Conservation (phyloP, 2,797 vertebrate species). For the Spheniscus humboldti region DNA sequence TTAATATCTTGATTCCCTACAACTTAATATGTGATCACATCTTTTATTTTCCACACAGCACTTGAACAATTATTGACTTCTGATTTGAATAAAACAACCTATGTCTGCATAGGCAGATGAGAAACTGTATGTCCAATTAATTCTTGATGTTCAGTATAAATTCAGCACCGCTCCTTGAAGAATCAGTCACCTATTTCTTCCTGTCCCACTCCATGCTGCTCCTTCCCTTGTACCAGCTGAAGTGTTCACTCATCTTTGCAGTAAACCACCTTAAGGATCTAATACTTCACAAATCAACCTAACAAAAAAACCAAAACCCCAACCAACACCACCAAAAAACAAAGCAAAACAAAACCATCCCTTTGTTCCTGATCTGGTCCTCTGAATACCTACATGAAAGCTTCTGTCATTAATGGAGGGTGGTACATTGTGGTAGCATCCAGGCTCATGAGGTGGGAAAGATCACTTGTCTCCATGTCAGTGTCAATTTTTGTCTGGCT, state of each 20-base stretch:
- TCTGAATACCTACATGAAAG: not conserved
- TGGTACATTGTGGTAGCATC: not conserved
- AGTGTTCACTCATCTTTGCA: not conserved
- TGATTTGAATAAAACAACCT: not conserved
- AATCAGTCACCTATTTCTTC: not conserved
- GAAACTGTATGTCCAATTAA: not conserved
- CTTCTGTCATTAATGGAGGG: not conserved
- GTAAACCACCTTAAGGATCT: not conserved
- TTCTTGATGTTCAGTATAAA: not conserved
- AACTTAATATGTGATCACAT: not conserved
- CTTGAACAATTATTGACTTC: not conserved
- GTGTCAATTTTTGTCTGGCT: not conserved
- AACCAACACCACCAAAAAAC: not conserved
- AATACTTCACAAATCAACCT: not conserved
- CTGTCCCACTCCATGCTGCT: not conserved
- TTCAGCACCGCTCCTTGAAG: not conserved
- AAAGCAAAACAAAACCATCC: not conserved
- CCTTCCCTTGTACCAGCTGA: not conserved
- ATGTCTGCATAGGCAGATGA: not conserved
- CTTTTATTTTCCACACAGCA: not conserved
- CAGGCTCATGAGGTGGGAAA: not conserved
- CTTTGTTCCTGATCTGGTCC: not conserved
- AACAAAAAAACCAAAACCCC: not conserved
- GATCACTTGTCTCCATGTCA: not conserved
- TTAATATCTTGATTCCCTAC: not conserved